Evolutionary conservation across 2,888 invertebrate species (phyloP), one percentile per base, ranked within the genome.

Genomic region (Epistrophe eligans): DNA sequence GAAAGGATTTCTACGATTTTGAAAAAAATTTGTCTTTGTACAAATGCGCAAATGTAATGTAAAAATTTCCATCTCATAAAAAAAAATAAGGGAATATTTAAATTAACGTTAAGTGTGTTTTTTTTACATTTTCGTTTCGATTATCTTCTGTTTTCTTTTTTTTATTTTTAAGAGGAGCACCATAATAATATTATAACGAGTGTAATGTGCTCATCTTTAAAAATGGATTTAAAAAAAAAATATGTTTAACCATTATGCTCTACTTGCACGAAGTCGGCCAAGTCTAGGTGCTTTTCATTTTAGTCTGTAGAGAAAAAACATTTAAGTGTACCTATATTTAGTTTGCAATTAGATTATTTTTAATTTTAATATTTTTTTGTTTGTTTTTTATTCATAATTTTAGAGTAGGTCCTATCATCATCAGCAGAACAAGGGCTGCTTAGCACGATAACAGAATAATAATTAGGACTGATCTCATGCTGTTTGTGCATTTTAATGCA

Each of bases 391-490:
- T 17, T 48, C 17, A 17, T 52, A 43, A 40, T 40, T 13, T 10
- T 73, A 15, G n/a, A 17, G 45, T 35, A 35, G 2, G 5, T 7
- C 35, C 24, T 24, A 24, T 24, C 67, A 73, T 60, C 80, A 77
- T 74, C n/a, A 58, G 19, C 58, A 67, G 10, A 19, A 64, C 32
- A 38, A 43, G 10, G 10, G 17, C 48, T 17, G 15, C n/a, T 45
- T 13, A 64, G 8, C 35, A 57, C 48, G 52, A 43, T 84, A 74
- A 64, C 32, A 58, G 64, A 79, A 73, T 24, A 57, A 58, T 40
- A 84, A 84, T 84, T 77, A 79, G 72, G 58, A 66, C 50, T 45
- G 64, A 55, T 67, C 79, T 24, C 10, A 24, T 62, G 48, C 28
- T 55, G 15, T n/a, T 32, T 55, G 55, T 32, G 55, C 28, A 55